Conservation (phyloP, 2,888 invertebrate species). For the Cryptus armator region DNA sequence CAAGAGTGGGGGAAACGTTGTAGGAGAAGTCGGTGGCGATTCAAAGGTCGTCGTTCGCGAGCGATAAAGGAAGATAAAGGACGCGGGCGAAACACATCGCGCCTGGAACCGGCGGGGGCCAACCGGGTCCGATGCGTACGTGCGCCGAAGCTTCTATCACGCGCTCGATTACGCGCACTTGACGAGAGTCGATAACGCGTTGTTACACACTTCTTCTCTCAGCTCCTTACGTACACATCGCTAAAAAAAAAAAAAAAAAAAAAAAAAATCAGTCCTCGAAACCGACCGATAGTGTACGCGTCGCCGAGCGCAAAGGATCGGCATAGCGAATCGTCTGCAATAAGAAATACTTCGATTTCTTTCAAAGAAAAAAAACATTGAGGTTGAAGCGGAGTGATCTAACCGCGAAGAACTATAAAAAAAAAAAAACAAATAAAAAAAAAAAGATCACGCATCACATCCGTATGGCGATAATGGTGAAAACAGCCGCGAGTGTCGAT, state of each 20-base stretch:
- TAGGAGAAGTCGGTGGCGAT: slow-evolving; percentile 26
- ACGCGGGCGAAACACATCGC: neutral
- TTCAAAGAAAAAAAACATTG: neutral
- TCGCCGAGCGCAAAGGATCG: neutral
- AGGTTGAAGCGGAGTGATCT: neutral
- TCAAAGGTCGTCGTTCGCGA: slow-evolving; percentile 60
- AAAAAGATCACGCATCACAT: neutral
- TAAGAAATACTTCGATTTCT: neutral
- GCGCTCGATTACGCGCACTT: slow-evolving; percentile 55
- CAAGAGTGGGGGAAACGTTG: neutral
- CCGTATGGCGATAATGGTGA: neutral
- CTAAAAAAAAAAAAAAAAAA: neutral
- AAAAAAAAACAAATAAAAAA: too few relatives aligned
- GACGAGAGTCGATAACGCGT: slow-evolving; percentile 51
- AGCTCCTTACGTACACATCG: neutral
- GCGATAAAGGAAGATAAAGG: slow-evolving; percentile 52
- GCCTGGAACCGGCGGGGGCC: neutral
- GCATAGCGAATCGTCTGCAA: neutral
- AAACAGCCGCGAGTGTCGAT: neutral
- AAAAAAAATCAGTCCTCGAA: neutral
- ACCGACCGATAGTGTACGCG: neutral
- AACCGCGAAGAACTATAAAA: too few relatives aligned
- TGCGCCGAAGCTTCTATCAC: slow-evolving; percentile 49
- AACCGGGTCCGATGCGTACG: slow-evolving; percentile 43
- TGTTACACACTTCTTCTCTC: neutral